Evolutionary conservation across 2,113 vertebrate genomes (phyloP).

Genomic region (Platichthys flesus): DNA sequence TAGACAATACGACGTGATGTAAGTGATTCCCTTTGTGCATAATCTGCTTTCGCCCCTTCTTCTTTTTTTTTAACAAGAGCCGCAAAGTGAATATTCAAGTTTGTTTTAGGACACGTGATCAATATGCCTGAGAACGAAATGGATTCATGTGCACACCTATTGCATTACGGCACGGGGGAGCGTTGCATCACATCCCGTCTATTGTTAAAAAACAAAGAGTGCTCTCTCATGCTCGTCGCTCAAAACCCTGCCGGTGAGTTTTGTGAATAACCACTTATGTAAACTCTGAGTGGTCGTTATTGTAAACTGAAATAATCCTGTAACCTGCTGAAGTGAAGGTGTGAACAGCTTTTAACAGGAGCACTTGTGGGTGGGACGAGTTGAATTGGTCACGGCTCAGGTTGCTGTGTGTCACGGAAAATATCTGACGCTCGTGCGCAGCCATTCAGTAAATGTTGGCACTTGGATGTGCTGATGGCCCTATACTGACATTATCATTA

Average conservation of each 20-base stretch:
- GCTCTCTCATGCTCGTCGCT: conserved; percentile 26
- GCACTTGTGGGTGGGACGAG: conserved; percentile 36
- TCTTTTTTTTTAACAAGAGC: conserved; percentile 6
- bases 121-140: conserved; percentile 52
- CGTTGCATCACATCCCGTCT: conserved; percentile 51
- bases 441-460: conserved; percentile 37
- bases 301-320: conserved; percentile 39
- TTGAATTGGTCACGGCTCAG: conserved; percentile 37
- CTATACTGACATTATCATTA: conserved; percentile 36
- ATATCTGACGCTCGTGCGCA: conserved; percentile 10
- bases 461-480: conserved; percentile 25
- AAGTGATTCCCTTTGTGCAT: conserved; percentile 65
- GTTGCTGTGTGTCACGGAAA: conserved; percentile 18
- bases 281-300: conserved; percentile 52
- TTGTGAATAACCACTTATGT: conserved; percentile 52
- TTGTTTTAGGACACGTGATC: conserved; percentile 56
- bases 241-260: conserved; percentile 35
- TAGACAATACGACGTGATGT: conserved; percentile 57
- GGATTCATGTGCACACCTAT: conserved; percentile 50
- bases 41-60: conserved; percentile 58
- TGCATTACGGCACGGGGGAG: conserved; percentile 61
- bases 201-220: conserved; percentile 58
- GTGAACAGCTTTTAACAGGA: conserved; percentile 44
- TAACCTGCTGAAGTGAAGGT: conserved; percentile 30
- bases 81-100: conserved; percentile 66